These are phyloP conservation scores for Lagocephalus sceleratus DNA, from an alignment of 2,797 vertebrate genomes.

Conservation along the genomic window DNA sequence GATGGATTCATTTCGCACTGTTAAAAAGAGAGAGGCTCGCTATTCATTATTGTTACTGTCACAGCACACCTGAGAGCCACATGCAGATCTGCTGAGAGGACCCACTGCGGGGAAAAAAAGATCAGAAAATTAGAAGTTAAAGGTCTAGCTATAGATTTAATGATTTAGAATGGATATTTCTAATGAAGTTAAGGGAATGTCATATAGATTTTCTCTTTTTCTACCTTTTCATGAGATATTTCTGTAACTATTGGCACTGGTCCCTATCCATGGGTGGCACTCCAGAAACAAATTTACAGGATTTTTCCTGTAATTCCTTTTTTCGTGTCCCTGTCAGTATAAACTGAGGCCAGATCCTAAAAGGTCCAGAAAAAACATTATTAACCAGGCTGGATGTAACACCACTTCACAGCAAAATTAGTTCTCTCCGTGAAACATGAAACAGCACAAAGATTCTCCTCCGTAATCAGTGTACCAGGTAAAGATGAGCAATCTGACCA, in stretches of 20 bases:
- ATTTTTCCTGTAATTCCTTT: conserved; percentile 22
- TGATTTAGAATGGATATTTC: no score
- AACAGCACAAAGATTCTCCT: background rate
- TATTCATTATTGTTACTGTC: conserved; percentile 44
- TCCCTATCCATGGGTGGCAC: no score
- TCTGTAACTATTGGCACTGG: no score
- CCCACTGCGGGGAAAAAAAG: conserved; percentile 12
- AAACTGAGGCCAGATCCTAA: conserved; percentile 35
- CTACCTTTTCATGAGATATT: no score
- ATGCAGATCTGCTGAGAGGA: conserved; percentile 1
- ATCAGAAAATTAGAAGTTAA: background rate
- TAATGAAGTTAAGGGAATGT: no score
- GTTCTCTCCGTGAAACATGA: conserved; percentile 3
- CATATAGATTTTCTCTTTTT: no score
- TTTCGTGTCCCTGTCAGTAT: conserved; percentile 51
- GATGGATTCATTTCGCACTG: conserved; percentile 48
- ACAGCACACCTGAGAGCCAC: conserved; percentile 9
- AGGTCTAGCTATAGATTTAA: no score
- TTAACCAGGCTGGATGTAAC: no score
- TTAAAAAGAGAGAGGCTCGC: conserved; percentile 47
- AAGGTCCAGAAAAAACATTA: conserved; percentile 22
- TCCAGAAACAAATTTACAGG: no score
- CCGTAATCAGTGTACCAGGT: conserved; percentile 42
- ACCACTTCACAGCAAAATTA: background rate
- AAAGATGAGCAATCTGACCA: conserved; percentile 30